Evolutionary conservation across 2,797 vertebrate genomes (phyloP).

Genomic region (Mus caroli): DNA sequence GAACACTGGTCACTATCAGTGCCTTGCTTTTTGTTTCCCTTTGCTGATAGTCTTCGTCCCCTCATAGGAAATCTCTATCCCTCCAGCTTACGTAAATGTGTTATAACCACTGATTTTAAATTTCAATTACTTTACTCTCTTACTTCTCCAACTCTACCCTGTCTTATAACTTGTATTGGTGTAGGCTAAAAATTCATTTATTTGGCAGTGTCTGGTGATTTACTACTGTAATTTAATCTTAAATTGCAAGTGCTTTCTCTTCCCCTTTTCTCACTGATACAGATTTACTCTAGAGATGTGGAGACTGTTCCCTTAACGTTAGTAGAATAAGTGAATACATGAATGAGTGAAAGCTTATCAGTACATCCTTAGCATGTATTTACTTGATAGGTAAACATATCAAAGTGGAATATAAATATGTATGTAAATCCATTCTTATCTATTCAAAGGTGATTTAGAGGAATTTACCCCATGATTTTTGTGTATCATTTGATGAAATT

Average conservation of each 20-base stretch:
- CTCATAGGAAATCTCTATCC: background rate
- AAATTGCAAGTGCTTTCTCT: background rate
- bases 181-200: background rate
- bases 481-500: background rate
- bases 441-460: background rate
- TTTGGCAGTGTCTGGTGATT: conserved; percentile 25
- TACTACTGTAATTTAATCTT: background rate
- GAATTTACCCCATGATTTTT: background rate
- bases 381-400: background rate
- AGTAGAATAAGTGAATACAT: background rate
- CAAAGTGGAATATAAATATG: background rate
- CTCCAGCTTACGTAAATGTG: background rate
- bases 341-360: background rate
- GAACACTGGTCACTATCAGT: background rate
- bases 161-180: background rate
- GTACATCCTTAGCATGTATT: conserved; percentile 9
- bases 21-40: background rate
- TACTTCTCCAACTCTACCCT: background rate
- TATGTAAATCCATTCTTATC: background rate
- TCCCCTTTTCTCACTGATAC: background rate
- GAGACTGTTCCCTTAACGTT: background rate
- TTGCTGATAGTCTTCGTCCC: background rate
- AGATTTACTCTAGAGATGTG: background rate
- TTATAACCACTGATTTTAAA: background rate
- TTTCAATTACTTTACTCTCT: background rate